Base-by-base conservation (phyloP, 2,113 vertebrate species). In the Hystrix brachyura region DNA sequence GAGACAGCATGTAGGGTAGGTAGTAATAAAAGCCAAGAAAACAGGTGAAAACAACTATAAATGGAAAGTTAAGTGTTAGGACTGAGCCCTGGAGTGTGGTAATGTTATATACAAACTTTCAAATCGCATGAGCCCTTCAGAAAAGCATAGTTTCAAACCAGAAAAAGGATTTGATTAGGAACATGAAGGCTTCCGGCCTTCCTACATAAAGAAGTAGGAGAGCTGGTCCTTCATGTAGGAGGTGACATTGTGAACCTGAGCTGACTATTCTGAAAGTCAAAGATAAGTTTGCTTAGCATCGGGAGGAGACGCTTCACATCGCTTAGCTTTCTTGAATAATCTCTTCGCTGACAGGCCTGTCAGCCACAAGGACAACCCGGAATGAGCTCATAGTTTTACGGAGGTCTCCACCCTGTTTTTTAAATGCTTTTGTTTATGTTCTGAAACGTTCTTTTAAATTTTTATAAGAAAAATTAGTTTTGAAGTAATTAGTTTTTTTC, bases 401-500 rank as follows among this genome's bases (percentile, higher is more conserved):
- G 29, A 87, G 46, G 19, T 23, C 43, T 13, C 21, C 19, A 7
- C 46, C 55, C 21, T 57, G 67, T 34, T 51, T 64, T 60, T 32
- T 51, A 93, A 94, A 81, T 57, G 34, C 23, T 83, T 91, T 72
- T 62, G 27, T 81, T n/a, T 2, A 55, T 46, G 3, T 74, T 83
- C 43, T 94, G 51, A 92, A 98, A 76, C 62, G 8, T 69, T 82
- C 60, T 80, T 82, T 91, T 59, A n/a, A 65, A 87, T 67, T 71
- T 84, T 93, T 72, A 38, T 32, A 64, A 96, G 57, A 90, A 94
- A 87, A 90, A 78, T 60, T 69, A 86, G 4, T 80, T 97, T 78
- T 60, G 17, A 92, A 90, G 51, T 81, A 84, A 84, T 64, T 7
- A 32, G 3, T 38, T 55, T 67, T 85, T 88, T 57, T 7, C 38